Percentiles rank a stretch among this genome's conserved stretches.
Conservation (phyloP, 2,797 vertebrate genomes). For the Gobio occitaniae region DNA sequence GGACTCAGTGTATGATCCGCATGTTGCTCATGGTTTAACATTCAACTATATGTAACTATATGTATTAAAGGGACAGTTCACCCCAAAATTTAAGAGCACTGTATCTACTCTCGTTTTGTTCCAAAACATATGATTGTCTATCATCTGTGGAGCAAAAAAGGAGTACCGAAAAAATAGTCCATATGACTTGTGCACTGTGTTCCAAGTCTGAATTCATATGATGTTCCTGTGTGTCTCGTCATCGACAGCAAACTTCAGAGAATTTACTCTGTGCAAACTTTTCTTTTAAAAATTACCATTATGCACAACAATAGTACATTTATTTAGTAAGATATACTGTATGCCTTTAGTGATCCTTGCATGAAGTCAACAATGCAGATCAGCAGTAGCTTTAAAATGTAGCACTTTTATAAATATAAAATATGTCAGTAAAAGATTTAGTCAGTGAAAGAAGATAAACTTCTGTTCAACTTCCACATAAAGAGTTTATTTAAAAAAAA, state of each 20-base stretch:
- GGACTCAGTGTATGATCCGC: not conserved
- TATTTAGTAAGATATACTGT: not conserved
- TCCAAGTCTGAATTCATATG: not conserved
- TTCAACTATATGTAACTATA: not conserved
- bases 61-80: conserved; percentile 13
- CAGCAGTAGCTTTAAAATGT: conserved; percentile 38
- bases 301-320: conserved; percentile 7
- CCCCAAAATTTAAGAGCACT: not conserved
- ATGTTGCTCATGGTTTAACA: too few species aligned
- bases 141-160: not conserved
- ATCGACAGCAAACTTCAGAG: not conserved
- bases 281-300: conserved; percentile 3
- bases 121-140: not conserved
- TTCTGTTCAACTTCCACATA: not conserved
- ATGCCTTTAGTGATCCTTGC: conserved; percentile 6
- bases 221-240: not conserved
- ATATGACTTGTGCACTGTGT: not conserved
- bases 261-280: not conserved
- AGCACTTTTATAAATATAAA: conserved; percentile 29
- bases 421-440: not conserved
- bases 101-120: not conserved
- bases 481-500: conserved; percentile 1
- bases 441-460: not conserved
- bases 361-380: conserved; percentile 31
- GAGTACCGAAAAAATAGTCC: not conserved